Evolutionary conservation across 2,113 vertebrate species (phyloP).

Genomic region (Diphyllodes magnificus): DNA sequence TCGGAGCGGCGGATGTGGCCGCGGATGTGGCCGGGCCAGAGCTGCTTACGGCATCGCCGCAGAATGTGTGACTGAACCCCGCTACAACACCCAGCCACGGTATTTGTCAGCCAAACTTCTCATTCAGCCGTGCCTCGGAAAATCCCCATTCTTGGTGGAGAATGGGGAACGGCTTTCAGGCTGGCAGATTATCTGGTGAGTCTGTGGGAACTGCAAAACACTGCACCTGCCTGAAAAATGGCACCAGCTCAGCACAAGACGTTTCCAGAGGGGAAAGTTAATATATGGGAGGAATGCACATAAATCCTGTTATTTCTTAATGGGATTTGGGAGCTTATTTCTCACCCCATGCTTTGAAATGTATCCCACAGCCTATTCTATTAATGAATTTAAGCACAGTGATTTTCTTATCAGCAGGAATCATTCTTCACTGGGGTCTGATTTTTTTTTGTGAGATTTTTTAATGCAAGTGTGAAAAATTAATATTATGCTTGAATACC

Average conservation of each 20-base stretch:
- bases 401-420: conserved; percentile 51
- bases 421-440: background rate
- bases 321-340: conserved; percentile 66
- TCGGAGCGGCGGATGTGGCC: background rate
- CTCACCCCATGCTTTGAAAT: conserved; percentile 50
- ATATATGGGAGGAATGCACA: conserved; percentile 67
- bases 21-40: background rate
- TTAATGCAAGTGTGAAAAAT: conserved; percentile 54
- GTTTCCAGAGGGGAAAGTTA: conserved; percentile 62
- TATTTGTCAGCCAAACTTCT: background rate
- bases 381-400: conserved; percentile 40
- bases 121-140: background rate
- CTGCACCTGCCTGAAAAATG: conserved; percentile 36
- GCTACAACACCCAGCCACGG: background rate
- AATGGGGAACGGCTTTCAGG: conserved; percentile 35
- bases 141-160: conserved; percentile 30
- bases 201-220: conserved; percentile 38
- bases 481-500: conserved; percentile 23
- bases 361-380: conserved; percentile 26
- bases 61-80: background rate
- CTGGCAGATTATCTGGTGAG: conserved; percentile 40
- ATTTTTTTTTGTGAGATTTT: background rate
- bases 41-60: background rate
- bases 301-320: conserved; percentile 70
- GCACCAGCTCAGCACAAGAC: conserved; percentile 31